Evolutionary conservation across 2,797 vertebrate genomes (phyloP).

Genomic region (Telmatherina bonti): DNA sequence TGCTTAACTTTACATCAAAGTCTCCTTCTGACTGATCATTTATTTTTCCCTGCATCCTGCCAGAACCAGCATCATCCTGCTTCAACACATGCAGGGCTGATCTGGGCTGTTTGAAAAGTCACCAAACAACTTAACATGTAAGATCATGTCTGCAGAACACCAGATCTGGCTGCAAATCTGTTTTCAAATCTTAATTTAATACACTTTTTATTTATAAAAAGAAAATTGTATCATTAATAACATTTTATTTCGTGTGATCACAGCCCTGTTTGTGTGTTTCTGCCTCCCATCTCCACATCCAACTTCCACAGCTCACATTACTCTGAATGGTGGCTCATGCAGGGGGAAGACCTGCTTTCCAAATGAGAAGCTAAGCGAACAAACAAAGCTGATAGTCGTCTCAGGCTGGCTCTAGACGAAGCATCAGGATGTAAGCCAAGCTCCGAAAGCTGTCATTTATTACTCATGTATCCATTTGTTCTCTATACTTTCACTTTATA

Average conservation of each 20-base stretch:
- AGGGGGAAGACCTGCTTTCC: not conserved
- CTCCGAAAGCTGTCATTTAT: conserved; percentile 1
- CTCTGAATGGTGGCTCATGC: not conserved
- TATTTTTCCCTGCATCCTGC: conserved; percentile 38
- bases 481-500: too few species aligned
- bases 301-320: not conserved
- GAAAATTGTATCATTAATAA: not conserved
- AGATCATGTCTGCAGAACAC: not conserved
- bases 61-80: conserved; percentile 18
- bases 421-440: not conserved
- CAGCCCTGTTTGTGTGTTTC: not conserved
- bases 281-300: not conserved
- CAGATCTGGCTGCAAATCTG: not conserved
- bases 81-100: not conserved
- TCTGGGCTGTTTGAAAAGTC: not conserved
- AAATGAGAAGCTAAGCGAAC: not conserved
- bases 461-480: too few species aligned
- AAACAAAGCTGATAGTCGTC: not conserved
- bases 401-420: not conserved
- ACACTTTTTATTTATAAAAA: not conserved
- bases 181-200: too few species aligned
- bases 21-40: conserved; percentile 24
- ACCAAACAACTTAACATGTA: conserved; percentile 9
- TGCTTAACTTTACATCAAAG: not conserved
- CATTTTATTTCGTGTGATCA: not conserved